These are phyloP conservation scores for Xestia xanthographa DNA, from an alignment of 2,888 invertebrate species.

Conservation along the genomic window DNA sequence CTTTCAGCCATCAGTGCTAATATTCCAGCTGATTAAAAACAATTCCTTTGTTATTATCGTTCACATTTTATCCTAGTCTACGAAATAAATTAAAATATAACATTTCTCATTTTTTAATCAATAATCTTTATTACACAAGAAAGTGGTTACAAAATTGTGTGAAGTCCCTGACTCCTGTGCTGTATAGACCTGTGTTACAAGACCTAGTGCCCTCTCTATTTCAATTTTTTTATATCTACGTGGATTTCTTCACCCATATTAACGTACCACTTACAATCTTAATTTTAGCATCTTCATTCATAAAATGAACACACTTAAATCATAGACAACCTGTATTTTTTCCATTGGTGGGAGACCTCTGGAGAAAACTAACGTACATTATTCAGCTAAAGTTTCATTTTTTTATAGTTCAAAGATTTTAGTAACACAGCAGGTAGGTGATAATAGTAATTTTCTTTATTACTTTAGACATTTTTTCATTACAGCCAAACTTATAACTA, in stretches of 20 bases:
- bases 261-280: not conserved
- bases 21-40: not conserved
- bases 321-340: not conserved
- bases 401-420: not conserved
- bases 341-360: not conserved
- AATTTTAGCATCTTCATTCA: not conserved
- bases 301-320: not conserved
- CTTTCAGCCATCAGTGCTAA: not conserved
- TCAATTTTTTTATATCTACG: too few species aligned
- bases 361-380: too few species aligned
- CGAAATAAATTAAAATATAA: not conserved
- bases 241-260: conserved; percentile 4
- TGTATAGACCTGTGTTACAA: too few species aligned
- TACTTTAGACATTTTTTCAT: conserved; percentile 9
- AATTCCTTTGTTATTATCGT: not conserved
- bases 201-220: too few species aligned
- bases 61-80: not conserved
- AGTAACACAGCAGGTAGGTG: not conserved
- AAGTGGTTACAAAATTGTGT: too few species aligned
- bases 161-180: too few species aligned
- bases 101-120: too few species aligned
- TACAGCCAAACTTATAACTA: conserved; percentile 49
- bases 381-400: too few species aligned
- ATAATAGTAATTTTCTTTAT: not conserved
- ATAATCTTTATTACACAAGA: too few species aligned